Evolutionary conservation across 2,113 vertebrate genomes (phyloP), one percentile per base, ranked within the genome.

Genomic region (Litocranius walleri): DNA sequence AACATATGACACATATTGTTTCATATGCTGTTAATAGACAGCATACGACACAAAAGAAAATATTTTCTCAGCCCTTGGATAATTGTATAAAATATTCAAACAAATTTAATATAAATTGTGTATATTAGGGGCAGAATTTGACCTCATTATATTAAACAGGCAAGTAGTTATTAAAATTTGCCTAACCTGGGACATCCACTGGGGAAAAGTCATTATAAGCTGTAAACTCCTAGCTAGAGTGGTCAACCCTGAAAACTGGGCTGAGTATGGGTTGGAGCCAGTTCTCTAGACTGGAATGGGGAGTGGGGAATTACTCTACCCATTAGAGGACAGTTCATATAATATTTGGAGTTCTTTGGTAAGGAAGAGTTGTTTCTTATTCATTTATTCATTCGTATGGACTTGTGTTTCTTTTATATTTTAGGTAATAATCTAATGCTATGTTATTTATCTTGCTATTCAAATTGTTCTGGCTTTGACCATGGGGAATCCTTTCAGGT

Each of bases 91-190:
- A 95, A 85, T 93, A 71, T 52, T 45, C 48, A 93, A 78, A 74
- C 48, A 23, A 8, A 12, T 96, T 96, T 67, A 52, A 15, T 90
- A 84, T 83, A 80, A 85, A 54, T 86, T 29, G 5, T 90, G 2
- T 96, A 67, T 82, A 61, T 27, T 33, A 92, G 61, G n/a, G 14
- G 50, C 3, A 82, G 52, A 83, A 90, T 94, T 89, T 94, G 62
- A 95, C 56, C 74, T 62, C 21, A 93, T 96, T 77, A 74, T 96
- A 59, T 91, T 0, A 3, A 95, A 52, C 25, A 93, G 52, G 3
- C 0, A 94, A 96, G 52, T 3, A 19, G n/a, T 94, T 57, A 93
- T 96, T 88, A 96, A 97, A 98, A 45, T 85, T 74, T 30, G 67
- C 29, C 93, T 95, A 80, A 91, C 19, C 83, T 57, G 19, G 13